Evolutionary conservation across 2,797 vertebrate genomes (phyloP).

Genomic region (Lophius americanus): DNA sequence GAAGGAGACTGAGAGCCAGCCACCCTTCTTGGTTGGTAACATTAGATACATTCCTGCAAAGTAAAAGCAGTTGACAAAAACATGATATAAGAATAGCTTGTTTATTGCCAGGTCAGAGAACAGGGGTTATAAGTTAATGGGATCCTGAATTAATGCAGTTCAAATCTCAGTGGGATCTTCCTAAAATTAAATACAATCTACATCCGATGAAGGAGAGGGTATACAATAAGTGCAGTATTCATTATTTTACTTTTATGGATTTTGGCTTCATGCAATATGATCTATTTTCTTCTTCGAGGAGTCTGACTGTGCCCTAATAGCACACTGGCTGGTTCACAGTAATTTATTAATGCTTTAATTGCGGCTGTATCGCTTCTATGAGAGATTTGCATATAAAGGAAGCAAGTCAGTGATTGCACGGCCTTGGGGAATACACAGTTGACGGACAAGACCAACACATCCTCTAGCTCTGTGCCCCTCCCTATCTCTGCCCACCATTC

Average conservation of each 20-base stretch:
- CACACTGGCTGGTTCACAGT: slow-evolving; percentile 21
- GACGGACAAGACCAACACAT: slow-evolving; percentile 47
- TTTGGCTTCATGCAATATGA: slow-evolving; percentile 55
- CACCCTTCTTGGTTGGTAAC: slow-evolving; percentile 87
- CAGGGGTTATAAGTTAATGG: slow-evolving; percentile 47
- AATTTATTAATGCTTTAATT: slow-evolving; percentile 60
- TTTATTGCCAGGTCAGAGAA: slow-evolving; percentile 38
- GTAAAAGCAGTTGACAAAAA: slow-evolving; percentile 9
- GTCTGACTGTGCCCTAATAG: slow-evolving; percentile 38
- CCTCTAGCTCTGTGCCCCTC: slow-evolving; percentile 35
- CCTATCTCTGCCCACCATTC: slow-evolving; percentile 35
- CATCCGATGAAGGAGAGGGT: slow-evolving; percentile 56
- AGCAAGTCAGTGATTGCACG: slow-evolving; percentile 47
- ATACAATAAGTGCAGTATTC: slow-evolving; percentile 50
- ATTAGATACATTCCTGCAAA: slow-evolving; percentile 4
- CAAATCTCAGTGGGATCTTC: slow-evolving; percentile 52
- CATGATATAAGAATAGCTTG: slow-evolving; percentile 6
- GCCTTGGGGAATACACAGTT: slow-evolving; percentile 36
- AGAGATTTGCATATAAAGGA: slow-evolving; percentile 58
- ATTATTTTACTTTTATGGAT: slow-evolving; percentile 68
- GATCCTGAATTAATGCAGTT: slow-evolving; percentile 52
- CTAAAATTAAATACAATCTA: slow-evolving; percentile 57
- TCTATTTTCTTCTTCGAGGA: slow-evolving; percentile 47
- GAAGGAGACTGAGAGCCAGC: slow-evolving; percentile 86
- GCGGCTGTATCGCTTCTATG: slow-evolving; percentile 24